phyloP scores from a whole-genome alignment of 2,888 invertebrate genomes.

The Acrobasis suavella region DNA sequence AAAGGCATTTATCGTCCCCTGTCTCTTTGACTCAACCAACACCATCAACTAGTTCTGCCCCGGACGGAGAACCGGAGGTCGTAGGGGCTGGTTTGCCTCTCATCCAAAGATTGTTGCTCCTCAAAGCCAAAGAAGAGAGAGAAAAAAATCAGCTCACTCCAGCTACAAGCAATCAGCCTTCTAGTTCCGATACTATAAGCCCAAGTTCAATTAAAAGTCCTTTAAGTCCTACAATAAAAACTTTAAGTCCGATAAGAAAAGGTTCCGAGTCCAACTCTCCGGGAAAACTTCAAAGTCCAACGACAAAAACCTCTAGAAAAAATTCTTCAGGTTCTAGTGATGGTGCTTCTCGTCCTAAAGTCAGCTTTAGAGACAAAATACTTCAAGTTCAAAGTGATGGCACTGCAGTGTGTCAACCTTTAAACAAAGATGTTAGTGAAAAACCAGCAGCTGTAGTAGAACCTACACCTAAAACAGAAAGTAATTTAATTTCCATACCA shows the following conservation, averaged over 20 bases:
- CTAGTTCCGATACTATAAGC: constrained; percentile 77
- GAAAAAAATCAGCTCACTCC: constrained; percentile 76
- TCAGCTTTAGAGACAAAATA: constrained; percentile 84
- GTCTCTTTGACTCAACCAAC: constrained; percentile 68
- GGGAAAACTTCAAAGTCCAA: constrained; percentile 75
- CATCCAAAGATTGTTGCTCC: constrained; percentile 87
- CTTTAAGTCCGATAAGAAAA: constrained; percentile 75
- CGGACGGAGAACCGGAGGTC: constrained; percentile 82
- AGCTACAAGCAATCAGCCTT: constrained; percentile 70
- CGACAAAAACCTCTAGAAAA: constrained; percentile 72
- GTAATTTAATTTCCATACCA: constrained; percentile 74
- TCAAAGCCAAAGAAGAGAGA: constrained; percentile 89
- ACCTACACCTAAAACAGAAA: constrained; percentile 73
- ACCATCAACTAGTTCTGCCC: constrained; percentile 84
- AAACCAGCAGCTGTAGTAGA: constrained; percentile 73
- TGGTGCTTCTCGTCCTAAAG: constrained; percentile 77
- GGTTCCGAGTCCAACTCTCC: constrained; percentile 76
- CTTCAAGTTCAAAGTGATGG: constrained; percentile 81
- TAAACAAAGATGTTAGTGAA: constrained; percentile 66
- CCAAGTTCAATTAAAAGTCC: constrained; percentile 79
- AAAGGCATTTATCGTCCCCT: constrained; percentile 66
- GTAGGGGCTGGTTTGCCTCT: constrained; percentile 88
- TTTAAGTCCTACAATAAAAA: constrained; percentile 76
- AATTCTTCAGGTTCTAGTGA: constrained; percentile 76
- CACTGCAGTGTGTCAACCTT: constrained; percentile 71